Percentiles rank a stretch among this genome's conserved stretches.
Evolutionary conservation across 1,140 invertebrate species (phyloP).

Genomic region (Ctenoplectra terminalis): DNA sequence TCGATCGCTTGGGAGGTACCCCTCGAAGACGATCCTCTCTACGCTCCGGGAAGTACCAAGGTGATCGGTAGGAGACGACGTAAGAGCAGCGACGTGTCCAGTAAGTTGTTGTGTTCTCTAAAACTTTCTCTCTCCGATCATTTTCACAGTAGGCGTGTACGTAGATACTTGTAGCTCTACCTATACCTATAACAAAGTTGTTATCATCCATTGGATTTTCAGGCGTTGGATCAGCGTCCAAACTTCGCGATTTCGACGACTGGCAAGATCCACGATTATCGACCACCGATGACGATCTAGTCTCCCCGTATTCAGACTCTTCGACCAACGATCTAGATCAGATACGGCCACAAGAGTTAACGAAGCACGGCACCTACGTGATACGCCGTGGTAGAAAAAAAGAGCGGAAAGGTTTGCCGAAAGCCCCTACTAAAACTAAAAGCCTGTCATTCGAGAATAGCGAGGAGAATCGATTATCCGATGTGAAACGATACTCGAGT

Average conservation of each 20-base stretch:
- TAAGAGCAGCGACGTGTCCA: slow-evolving; percentile 84
- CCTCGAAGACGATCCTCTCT: slow-evolving; percentile 87
- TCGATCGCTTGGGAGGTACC: slow-evolving; percentile 93
- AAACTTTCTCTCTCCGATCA: no score
- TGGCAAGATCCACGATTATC: slow-evolving; percentile 86
- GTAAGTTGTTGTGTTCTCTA: slow-evolving; percentile 72
- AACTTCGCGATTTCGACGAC: slow-evolving; percentile 85
- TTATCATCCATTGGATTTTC: slow-evolving; percentile 73
- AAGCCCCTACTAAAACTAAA: slow-evolving; percentile 80
- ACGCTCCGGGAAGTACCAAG: slow-evolving; percentile 89
- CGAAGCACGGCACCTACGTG: slow-evolving; percentile 88
- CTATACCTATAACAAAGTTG: no score
- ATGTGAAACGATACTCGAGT: slow-evolving; percentile 88
- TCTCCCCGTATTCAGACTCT: slow-evolving; percentile 87
- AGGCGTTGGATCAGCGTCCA: slow-evolving; percentile 85
- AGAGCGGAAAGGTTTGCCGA: slow-evolving; percentile 83
- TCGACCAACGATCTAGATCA: slow-evolving; percentile 83
- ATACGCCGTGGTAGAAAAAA: slow-evolving; percentile 86
- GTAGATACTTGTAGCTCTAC: no score
- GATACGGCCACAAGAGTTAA: slow-evolving; percentile 83
- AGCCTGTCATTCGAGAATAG: slow-evolving; percentile 79
- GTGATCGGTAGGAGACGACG: slow-evolving; percentile 84
- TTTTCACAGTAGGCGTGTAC: no score
- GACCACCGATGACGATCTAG: slow-evolving; percentile 86
- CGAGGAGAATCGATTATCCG: slow-evolving; percentile 83